Evolutionary conservation across 2,113 vertebrate genomes (phyloP).

Genomic region (Ardeotis arabs): DNA sequence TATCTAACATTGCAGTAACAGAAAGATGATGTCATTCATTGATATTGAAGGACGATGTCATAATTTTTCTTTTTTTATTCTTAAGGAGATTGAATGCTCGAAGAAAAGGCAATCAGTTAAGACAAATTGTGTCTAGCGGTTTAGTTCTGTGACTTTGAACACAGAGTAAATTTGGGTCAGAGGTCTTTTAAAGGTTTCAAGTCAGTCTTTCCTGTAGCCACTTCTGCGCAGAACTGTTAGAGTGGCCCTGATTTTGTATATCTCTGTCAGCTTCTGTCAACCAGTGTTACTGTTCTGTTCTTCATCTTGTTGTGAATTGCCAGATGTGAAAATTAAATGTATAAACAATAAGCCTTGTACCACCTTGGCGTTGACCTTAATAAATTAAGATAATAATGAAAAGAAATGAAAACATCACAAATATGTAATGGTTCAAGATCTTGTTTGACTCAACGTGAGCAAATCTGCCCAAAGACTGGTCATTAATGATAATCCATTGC

Average conservation of each 20-base stretch:
- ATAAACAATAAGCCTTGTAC: neutral
- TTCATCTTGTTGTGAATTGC: neutral
- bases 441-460: neutral
- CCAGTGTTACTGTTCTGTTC: neutral
- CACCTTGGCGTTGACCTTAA: slow-evolving; percentile 14
- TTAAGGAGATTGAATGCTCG: neutral
- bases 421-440: neutral
- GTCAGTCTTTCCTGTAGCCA: neutral
- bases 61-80: neutral
- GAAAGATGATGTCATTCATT: neutral
- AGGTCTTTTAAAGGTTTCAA: neutral
- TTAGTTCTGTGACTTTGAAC: neutral
- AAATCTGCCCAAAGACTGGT: neutral
- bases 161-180: neutral
- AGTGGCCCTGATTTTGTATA: neutral
- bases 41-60: neutral
- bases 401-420: neutral
- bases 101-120: neutral
- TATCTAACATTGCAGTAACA: neutral
- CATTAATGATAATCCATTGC: neutral
- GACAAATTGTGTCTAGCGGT: neutral
- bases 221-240: neutral
- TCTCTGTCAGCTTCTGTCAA: slow-evolving; percentile 6
- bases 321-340: slow-evolving; percentile 37
- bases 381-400: slow-evolving; percentile 18